Percentiles rank a stretch among this genome's conserved stretches.
Conservation (phyloP, 2,888 invertebrate species). For the Hemicrepidius hirtus region DNA sequence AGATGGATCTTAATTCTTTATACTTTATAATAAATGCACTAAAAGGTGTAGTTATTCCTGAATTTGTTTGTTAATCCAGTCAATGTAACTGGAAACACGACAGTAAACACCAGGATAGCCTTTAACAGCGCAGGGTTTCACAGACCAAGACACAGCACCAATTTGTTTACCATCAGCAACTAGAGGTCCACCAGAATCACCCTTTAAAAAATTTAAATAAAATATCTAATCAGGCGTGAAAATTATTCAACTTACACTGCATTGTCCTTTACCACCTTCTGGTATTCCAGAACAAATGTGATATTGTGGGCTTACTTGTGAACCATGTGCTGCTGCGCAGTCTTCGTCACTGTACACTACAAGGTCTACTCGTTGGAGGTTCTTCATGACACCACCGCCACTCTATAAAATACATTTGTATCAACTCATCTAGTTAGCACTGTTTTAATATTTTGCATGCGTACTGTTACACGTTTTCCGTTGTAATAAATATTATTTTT, state of each 20-base stretch:
- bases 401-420: constrained; percentile 68
- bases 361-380: constrained; percentile 69
- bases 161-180: constrained; percentile 66
- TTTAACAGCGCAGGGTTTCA: constrained; percentile 69
- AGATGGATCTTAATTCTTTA: too few species aligned
- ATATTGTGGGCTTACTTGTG: neutral
- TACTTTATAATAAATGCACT: too few species aligned
- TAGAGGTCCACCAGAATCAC: constrained; percentile 65
- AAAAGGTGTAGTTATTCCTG: too few species aligned
- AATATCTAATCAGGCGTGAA: neutral
- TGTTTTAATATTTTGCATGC: too few species aligned
- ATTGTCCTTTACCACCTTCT: constrained; percentile 59
- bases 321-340: constrained; percentile 37
- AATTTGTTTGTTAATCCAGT: constrained; percentile 60
- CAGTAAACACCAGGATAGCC: constrained; percentile 72
- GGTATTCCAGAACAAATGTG: constrained; percentile 70
- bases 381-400: constrained; percentile 63
- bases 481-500: too few species aligned
- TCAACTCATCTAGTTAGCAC: too few species aligned
- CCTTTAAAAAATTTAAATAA: constrained; percentile 14
- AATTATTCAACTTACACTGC: constrained; percentile 63
- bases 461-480: too few species aligned
- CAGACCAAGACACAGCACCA: constrained; percentile 72
- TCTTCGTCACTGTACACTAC: constrained; percentile 60
- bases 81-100: constrained; percentile 66